A percentile compares a stretch with the other conserved stretches of the same genome.
Evolutionary conservation across 2,888 invertebrate genomes (phyloP).

Genomic region (Celastrina argiolus): DNA sequence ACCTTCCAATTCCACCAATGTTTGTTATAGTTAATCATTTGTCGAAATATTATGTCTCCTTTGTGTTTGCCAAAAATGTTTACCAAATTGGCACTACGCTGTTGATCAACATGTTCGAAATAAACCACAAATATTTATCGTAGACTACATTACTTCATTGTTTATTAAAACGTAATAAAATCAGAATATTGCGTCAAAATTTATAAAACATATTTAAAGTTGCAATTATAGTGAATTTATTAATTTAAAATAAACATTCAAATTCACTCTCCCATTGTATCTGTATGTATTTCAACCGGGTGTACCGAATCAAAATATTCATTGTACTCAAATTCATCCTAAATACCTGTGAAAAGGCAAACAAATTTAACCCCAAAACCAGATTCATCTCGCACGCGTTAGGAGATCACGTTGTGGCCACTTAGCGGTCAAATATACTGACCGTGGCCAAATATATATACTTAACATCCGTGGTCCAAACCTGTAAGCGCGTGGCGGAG

Average conservation of each 20-base stretch:
- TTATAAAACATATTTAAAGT: no score
- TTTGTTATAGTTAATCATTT: no score
- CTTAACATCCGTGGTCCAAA: constrained; percentile 71
- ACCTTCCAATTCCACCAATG: no score
- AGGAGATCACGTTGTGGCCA: constrained; percentile 55
- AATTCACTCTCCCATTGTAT: background rate
- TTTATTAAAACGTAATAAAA: no score
- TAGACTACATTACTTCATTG: no score
- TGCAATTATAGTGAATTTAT: no score
- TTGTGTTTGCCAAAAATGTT: no score
- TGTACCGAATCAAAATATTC: background rate
- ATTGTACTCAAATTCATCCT: background rate
- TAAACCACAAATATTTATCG: no score
- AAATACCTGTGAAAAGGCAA: constrained; percentile 16
- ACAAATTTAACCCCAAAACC: constrained; percentile 15
- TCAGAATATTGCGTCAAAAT: no score
- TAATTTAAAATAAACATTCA: background rate
- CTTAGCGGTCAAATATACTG: constrained; percentile 65
- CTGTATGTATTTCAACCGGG: background rate
- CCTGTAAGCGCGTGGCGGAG: constrained; percentile 45
- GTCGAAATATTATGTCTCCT: no score
- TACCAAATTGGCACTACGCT: no score
- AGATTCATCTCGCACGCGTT: constrained; percentile 50
- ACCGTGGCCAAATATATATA: constrained; percentile 64
- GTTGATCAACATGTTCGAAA: no score